Percentiles rank a stretch among this genome's conserved stretches.
Conservation (phyloP, 2,113 vertebrate genomes). For the Epinephelus fuscoguttatus region DNA sequence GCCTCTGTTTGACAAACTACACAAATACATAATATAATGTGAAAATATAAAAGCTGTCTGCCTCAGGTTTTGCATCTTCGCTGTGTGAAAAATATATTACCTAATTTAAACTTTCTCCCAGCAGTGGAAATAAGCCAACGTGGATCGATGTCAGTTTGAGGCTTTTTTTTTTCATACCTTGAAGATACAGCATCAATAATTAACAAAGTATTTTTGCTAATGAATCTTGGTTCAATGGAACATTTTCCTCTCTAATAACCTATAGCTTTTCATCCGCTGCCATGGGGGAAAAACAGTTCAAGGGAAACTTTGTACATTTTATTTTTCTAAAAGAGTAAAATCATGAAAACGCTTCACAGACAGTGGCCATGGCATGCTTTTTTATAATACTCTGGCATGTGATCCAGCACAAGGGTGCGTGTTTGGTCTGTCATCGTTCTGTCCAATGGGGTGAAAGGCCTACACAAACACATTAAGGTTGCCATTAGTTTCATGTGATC, state of each 20-base stretch:
- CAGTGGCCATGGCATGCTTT: slow-evolving; percentile 12
- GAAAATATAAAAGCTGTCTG: slow-evolving; percentile 8
- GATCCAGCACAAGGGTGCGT: slow-evolving; percentile 38
- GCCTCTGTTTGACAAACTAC: background rate
- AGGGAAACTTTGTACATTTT: slow-evolving; percentile 34
- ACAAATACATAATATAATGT: slow-evolving; percentile 23
- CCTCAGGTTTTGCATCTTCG: slow-evolving; percentile 15
- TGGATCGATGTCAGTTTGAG: slow-evolving; percentile 48
- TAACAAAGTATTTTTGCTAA: slow-evolving; percentile 61
- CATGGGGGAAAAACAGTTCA: slow-evolving; percentile 34
- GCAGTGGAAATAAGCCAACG: slow-evolving; percentile 57
- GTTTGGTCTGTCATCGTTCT: slow-evolving; percentile 47
- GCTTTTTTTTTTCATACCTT: slow-evolving; percentile 56
- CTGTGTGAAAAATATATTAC: slow-evolving; percentile 30
- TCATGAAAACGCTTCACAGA: slow-evolving; percentile 42
- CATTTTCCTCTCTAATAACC: slow-evolving; percentile 53
- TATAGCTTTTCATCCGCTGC: background rate
- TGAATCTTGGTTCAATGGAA: slow-evolving; percentile 52
- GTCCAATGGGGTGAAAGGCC: slow-evolving; percentile 65
- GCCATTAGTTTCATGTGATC: slow-evolving; percentile 78
- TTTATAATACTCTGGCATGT: slow-evolving; percentile 43
- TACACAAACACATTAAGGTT: slow-evolving; percentile 76
- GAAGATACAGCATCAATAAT: slow-evolving; percentile 67
- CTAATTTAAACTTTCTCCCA: slow-evolving; percentile 43
- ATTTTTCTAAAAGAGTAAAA: slow-evolving; percentile 18